Conservation (phyloP, 2,888 invertebrate species). For the Alloscopus bannaensis region DNA sequence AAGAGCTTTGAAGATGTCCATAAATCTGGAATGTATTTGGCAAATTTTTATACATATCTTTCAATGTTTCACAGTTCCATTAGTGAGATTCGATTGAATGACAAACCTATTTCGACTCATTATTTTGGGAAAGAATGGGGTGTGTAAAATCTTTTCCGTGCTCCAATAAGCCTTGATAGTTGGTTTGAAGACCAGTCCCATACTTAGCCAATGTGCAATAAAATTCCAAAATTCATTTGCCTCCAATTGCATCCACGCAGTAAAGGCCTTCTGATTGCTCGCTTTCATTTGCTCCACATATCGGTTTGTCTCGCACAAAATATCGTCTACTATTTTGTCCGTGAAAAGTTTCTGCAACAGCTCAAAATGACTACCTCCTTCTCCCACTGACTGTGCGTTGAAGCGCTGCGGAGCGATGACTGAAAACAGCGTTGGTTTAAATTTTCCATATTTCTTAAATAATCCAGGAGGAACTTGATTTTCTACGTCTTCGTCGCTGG, state of each 20-base stretch:
- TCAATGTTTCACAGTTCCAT: not conserved
- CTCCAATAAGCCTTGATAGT: not conserved
- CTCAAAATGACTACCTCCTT: too few species aligned
- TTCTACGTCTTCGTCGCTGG: too few species aligned
- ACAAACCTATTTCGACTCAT: not conserved
- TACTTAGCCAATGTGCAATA: not conserved
- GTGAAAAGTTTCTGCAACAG: too few species aligned
- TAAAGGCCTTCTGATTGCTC: not conserved
- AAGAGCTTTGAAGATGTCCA: not conserved
- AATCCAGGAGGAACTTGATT: too few species aligned
- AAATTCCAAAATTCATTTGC: not conserved
- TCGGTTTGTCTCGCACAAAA: conserved; percentile 20
- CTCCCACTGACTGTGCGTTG: too few species aligned
- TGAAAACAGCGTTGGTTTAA: too few species aligned
- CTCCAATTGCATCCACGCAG: not conserved
- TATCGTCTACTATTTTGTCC: too few species aligned
- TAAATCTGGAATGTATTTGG: not conserved
- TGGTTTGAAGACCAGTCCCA: not conserved
- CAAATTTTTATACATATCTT: not conserved
- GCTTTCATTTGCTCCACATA: not conserved
- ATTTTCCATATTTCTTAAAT: too few species aligned
- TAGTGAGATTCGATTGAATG: not conserved
- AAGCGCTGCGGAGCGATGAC: too few species aligned
- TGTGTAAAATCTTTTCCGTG: not conserved
- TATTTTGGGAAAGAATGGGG: not conserved